These are phyloP conservation scores for Luidia sarsii DNA, from an alignment of 53 echinoderm and acorn worm species.

Conservation along the genomic window DNA sequence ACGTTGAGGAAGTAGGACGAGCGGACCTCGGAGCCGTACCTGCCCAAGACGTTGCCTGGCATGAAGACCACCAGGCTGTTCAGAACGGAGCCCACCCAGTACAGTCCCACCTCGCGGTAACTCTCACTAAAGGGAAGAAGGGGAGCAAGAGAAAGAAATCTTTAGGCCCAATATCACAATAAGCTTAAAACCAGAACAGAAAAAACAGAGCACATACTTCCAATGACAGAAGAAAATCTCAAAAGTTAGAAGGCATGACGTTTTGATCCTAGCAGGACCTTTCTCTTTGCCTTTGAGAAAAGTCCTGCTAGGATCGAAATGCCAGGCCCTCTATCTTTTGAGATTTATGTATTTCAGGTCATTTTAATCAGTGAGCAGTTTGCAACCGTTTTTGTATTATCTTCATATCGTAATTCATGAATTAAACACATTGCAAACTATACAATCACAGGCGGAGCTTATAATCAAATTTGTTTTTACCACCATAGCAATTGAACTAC, in stretches of 20 bases:
- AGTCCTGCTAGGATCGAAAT: no score
- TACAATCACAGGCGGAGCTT: no score
- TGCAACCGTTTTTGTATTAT: no score
- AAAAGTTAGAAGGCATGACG: no score
- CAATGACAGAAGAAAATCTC: background rate
- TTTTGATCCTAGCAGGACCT: no score
- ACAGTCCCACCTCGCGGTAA: conserved; percentile 92
- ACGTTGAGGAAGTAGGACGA: conserved; percentile 87
- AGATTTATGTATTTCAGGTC: background rate
- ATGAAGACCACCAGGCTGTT: conserved; percentile 91
- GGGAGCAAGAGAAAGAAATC: background rate
- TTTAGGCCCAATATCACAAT: background rate
- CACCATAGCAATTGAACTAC: no score
- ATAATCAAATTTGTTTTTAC: no score
- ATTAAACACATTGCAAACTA: no score
- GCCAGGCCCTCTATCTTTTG: background rate
- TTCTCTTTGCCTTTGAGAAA: no score
- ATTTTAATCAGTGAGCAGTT: no score
- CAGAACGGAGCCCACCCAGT: conserved; percentile 96
- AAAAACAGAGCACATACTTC: background rate
- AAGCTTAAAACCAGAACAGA: background rate
- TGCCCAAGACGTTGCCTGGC: conserved; percentile 92
- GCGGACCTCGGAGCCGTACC: conserved; percentile 75
- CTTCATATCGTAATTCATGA: no score
- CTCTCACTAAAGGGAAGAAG: conserved; percentile 67